phyloP scores from a whole-genome alignment of 23 tunicate genomes.

The Halocynthia aurantium region DNA sequence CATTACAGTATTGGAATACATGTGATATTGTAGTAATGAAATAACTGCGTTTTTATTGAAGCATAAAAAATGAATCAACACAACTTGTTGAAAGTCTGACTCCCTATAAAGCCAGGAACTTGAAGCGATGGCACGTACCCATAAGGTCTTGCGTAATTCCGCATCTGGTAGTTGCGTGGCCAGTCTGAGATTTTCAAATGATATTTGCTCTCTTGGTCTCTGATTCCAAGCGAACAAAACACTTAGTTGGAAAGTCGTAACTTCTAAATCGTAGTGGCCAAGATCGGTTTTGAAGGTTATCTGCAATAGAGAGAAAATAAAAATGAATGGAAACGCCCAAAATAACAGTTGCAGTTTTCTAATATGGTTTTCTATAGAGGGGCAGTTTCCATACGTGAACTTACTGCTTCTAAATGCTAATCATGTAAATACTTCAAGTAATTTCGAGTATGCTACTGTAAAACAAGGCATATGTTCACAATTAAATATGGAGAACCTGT shows the following conservation, averaged over 20 bases:
- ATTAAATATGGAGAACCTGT: too few relatives aligned
- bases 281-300: conserved; percentile 78
- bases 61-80: too few relatives aligned
- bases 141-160: conserved; percentile 66
- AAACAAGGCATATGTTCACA: too few relatives aligned
- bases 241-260: conserved; percentile 84
- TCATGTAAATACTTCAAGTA: too few relatives aligned
- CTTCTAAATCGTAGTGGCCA: conserved; percentile 81
- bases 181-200: conserved; percentile 64
- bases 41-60: too few relatives aligned
- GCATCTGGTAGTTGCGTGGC: conserved; percentile 84
- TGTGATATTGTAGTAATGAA: too few relatives aligned
- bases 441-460: too few relatives aligned
- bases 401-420: too few relatives aligned
- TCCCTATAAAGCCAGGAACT: too few relatives aligned
- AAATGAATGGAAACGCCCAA: background rate
- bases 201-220: conserved; percentile 48
- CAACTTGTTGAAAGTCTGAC: too few relatives aligned
- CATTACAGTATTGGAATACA: too few relatives aligned
- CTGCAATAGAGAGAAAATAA: conserved; percentile 14
- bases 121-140: conserved; percentile 36
- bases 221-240: conserved; percentile 69
- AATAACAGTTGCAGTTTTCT: background rate
- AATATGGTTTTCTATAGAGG: background rate
- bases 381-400: too few relatives aligned